Evolutionary conservation across 2,797 vertebrate genomes (phyloP).

Genomic region (Scolopax rusticola): DNA sequence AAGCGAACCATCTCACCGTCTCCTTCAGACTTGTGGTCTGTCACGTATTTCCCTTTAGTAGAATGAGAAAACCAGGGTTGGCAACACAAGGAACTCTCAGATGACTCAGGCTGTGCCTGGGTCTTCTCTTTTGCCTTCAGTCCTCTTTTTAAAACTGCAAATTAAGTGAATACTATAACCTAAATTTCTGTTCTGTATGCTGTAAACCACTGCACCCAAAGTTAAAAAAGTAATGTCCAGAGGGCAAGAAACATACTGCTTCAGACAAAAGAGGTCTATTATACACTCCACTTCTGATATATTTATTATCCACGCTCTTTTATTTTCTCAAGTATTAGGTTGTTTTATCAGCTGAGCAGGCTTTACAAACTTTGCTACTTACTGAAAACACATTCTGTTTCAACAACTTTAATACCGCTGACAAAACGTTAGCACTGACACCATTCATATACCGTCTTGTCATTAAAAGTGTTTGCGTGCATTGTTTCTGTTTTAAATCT

Average conservation of each 20-base stretch:
- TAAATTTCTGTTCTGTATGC: background rate
- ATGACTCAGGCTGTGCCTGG: background rate
- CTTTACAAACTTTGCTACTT: background rate
- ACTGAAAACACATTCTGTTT: background rate
- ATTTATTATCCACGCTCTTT: background rate
- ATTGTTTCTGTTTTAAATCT: background rate
- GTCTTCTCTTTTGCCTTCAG: background rate
- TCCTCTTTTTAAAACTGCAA: background rate
- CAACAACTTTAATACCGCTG: background rate
- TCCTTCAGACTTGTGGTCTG: background rate
- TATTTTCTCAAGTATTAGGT: background rate
- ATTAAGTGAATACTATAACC: background rate
- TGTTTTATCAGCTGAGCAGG: background rate
- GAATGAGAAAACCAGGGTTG: background rate
- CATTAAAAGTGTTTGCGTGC: background rate
- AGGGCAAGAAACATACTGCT: background rate
- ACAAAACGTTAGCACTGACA: background rate
- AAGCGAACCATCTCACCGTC: accelerated
- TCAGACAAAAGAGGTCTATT: background rate
- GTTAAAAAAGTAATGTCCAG: background rate
- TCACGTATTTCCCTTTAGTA: accelerated
- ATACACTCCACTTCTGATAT: background rate
- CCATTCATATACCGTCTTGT: background rate
- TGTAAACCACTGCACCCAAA: accelerated
- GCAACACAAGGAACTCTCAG: accelerated